These are phyloP conservation scores for Mechanitis messenoides DNA, from an alignment of 2,888 invertebrate species.

Conservation along the genomic window DNA sequence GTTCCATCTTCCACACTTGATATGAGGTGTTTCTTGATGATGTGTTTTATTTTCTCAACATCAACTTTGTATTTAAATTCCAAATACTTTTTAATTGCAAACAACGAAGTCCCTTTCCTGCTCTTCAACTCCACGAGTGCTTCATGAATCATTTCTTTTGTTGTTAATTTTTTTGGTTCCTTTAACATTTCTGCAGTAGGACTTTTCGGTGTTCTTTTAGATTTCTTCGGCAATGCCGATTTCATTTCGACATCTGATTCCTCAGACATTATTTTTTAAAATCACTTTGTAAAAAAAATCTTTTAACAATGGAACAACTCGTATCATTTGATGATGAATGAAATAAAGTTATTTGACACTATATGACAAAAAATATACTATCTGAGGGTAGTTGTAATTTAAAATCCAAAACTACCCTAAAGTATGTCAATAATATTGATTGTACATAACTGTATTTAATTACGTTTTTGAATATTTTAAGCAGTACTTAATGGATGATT, in stretches of 20 bases:
- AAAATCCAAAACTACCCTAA: too few relatives aligned
- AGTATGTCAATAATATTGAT: too few relatives aligned
- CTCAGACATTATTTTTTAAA: conserved; percentile 21
- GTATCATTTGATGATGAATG: too few relatives aligned
- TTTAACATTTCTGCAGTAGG: conserved; percentile 35
- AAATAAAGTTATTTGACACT: too few relatives aligned
- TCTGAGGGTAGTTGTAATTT: too few relatives aligned
- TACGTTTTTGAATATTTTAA: too few relatives aligned
- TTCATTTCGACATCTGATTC: conserved; percentile 35
- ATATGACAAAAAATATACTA: too few relatives aligned
- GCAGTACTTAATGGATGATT: too few relatives aligned
- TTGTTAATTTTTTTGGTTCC: conserved; percentile 45
- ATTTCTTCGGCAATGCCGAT: conserved; percentile 36
- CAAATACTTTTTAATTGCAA: conserved; percentile 62
- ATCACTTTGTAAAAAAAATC: too few relatives aligned
- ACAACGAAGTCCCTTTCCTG: conserved; percentile 58
- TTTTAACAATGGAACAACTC: too few relatives aligned
- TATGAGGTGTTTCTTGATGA: conserved; percentile 57
- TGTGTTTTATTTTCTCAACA: conserved; percentile 45
- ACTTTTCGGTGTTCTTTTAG: conserved; percentile 32
- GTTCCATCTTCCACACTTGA: conserved; percentile 50
- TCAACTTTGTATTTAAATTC: conserved; percentile 49
- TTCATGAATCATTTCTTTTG: conserved; percentile 54
- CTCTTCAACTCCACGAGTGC: conserved; percentile 48
- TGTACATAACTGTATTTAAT: too few relatives aligned